Evolutionary conservation across 2,888 invertebrate genomes (phyloP).

Genomic region (Lissocephala sabroskyi): DNA sequence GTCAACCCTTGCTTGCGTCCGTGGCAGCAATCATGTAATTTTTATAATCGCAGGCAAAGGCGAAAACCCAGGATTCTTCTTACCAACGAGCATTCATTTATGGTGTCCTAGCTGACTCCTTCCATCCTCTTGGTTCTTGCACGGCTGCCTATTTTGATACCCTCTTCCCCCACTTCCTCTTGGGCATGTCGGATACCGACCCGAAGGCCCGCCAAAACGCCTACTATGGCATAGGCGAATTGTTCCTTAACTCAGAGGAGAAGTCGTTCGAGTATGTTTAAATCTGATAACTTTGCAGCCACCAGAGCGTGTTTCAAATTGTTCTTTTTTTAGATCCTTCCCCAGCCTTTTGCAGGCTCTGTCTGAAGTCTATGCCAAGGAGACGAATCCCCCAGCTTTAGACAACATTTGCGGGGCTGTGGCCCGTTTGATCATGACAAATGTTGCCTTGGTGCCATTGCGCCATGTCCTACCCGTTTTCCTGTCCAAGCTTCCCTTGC

Average conservation of each 20-base stretch:
- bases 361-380: conserved; percentile 78
- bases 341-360: conserved; percentile 78
- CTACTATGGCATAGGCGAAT: conserved; percentile 83
- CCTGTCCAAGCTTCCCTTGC: conserved; percentile 80
- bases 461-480: conserved; percentile 83
- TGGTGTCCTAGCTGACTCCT: conserved; percentile 83
- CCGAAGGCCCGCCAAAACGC: conserved; percentile 85
- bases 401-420: conserved; percentile 87
- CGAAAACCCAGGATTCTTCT: conserved; percentile 73
- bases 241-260: conserved; percentile 79
- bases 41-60: conserved; percentile 75
- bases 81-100: conserved; percentile 81
- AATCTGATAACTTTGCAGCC: neutral
- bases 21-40: neutral
- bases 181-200: conserved; percentile 76
- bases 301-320: neutral
- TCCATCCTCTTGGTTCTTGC: conserved; percentile 76
- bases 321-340: conserved; percentile 74
- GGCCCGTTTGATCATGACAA: conserved; percentile 80
- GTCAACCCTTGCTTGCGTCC: conserved; percentile 34
- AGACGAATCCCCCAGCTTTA: conserved; percentile 78
- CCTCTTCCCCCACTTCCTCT: conserved; percentile 78
- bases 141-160: conserved; percentile 76
- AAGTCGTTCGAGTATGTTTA: conserved; percentile 75
- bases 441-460: conserved; percentile 78